A percentile compares a stretch with the other conserved stretches of the same genome.
These are phyloP conservation scores for Pipa parva DNA, from an alignment of 2,113 vertebrate species.

Conservation along the genomic window DNA sequence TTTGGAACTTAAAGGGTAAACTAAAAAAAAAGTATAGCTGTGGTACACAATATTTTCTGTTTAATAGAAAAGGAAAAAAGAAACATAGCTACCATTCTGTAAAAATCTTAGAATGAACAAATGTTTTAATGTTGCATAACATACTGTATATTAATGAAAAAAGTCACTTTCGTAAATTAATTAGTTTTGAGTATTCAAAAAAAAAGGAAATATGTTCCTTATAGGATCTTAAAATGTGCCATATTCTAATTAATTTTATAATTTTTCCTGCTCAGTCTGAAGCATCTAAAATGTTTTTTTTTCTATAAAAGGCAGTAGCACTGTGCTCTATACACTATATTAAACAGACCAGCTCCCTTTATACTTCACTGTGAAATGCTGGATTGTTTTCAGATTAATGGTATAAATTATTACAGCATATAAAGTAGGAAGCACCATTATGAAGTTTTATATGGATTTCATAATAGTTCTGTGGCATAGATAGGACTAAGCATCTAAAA, in stretches of 20 bases:
- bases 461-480: conserved; percentile 32
- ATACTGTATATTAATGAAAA: no score
- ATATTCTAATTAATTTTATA: not conserved
- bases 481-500: conserved; percentile 36
- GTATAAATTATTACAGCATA: conserved; percentile 38
- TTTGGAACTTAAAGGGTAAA: no score
- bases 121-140: no score
- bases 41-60: no score
- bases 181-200: conserved; percentile 22
- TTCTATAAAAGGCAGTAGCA: not conserved
- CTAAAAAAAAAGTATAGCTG: no score
- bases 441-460: conserved; percentile 47
- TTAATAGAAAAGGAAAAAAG: no score
- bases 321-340: not conserved
- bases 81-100: no score
- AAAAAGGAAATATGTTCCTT: conserved; percentile 15
- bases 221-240: conserved; percentile 27
- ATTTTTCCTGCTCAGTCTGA: conserved; percentile 13
- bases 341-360: conserved; percentile 29
- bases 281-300: conserved; percentile 13
- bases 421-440: conserved; percentile 38
- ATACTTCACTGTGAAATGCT: conserved; percentile 4
- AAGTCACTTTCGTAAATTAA: conserved; percentile 1
- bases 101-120: no score
- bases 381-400: conserved; percentile 47